Evolutionary conservation across 2,113 vertebrate species (phyloP).

Genomic region (Andinoacara biseriatus): DNA sequence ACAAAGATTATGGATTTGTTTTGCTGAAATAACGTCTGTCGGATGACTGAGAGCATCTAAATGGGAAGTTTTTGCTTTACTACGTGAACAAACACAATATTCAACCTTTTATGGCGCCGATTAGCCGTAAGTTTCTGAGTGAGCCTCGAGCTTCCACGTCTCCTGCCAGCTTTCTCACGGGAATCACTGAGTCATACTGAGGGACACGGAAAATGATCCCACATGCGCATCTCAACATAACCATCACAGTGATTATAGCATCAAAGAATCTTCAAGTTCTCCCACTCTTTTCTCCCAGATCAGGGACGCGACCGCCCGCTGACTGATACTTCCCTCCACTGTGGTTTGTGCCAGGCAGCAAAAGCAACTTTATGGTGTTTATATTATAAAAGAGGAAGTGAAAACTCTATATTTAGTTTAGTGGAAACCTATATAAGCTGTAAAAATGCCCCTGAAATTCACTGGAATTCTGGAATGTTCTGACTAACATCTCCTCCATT

Average conservation of each 20-base stretch:
- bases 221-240: constrained; percentile 39
- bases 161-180: constrained; percentile 37
- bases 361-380: constrained; percentile 6
- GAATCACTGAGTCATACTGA: constrained; percentile 75
- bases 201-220: constrained; percentile 21
- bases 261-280: constrained; percentile 26
- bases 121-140: not conserved
- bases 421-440: not conserved
- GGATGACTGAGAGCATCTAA: not conserved
- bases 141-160: constrained; percentile 27
- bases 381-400: not conserved
- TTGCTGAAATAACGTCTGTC: not conserved
- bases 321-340: not conserved
- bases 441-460: not conserved
- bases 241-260: constrained; percentile 40
- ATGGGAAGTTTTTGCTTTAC: not conserved
- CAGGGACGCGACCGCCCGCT: not conserved
- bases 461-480: not conserved
- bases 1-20: not conserved
- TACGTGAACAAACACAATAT: not conserved
- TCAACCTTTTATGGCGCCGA: not conserved
- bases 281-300: constrained; percentile 22
- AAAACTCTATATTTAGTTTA: not conserved
- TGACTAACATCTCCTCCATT: constrained; percentile 40
- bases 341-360: rapidly evolving